Evolutionary conservation across 2,113 vertebrate species (phyloP).

Genomic region (Myrmecobius fasciatus): DNA sequence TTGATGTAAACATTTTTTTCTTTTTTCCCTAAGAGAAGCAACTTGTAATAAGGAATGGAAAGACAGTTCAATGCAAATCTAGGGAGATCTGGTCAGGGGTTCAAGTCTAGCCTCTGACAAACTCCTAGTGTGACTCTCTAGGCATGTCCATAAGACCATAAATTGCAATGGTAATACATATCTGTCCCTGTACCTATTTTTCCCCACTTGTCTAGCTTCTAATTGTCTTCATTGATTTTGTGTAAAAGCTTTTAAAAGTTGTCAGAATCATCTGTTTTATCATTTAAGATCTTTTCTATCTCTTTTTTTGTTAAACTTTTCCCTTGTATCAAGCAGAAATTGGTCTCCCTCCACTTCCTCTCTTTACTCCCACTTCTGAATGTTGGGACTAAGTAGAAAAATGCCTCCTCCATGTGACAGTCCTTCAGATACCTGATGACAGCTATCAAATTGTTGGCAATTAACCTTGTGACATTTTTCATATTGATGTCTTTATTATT

Average conservation of each 20-base stretch:
- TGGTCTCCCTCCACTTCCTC: not conserved
- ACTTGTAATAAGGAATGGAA: not conserved
- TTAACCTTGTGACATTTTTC: not conserved
- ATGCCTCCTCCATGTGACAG: not conserved
- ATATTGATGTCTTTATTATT: not conserved
- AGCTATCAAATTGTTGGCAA: not conserved
- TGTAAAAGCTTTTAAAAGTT: not conserved
- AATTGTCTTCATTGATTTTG: not conserved
- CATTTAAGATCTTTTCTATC: not conserved
- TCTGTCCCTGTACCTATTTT: not conserved
- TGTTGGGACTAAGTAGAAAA: not conserved
- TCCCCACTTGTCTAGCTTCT: not conserved
- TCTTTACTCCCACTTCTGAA: not conserved
- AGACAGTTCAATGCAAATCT: not conserved
- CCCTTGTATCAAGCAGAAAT: not conserved
- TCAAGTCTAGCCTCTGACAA: not conserved
- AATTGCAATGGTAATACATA: not conserved
- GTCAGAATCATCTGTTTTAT: not conserved
- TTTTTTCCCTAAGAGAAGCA: not conserved
- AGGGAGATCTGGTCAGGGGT: not conserved
- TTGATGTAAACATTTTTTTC: not conserved
- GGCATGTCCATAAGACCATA: not conserved
- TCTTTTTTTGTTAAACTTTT: not conserved
- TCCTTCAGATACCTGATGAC: not conserved
- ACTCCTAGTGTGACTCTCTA: not conserved